A percentile compares a stretch with the other conserved stretches of the same genome.
Conservation (phyloP, 2,797 vertebrate species). For the Pogoniulus pusillus region DNA sequence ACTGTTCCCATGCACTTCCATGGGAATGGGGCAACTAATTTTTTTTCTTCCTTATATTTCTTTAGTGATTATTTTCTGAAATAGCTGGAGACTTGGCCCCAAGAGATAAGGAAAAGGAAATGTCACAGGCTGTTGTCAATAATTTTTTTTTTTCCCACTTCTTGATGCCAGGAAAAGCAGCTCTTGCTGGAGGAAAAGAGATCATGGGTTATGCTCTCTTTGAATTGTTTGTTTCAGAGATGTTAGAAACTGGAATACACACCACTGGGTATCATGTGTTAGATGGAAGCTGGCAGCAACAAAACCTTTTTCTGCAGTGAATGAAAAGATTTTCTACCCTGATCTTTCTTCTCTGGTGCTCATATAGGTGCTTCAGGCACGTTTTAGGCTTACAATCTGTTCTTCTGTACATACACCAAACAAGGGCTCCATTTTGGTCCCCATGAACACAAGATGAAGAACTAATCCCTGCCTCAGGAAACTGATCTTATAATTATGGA, state of each 20-base stretch:
- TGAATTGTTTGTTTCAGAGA: neutral
- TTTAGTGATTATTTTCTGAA: conserved; percentile 26
- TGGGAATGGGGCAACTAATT: neutral
- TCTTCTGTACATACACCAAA: neutral
- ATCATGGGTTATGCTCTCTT: neutral
- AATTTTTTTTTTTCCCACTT: conserved; percentile 31
- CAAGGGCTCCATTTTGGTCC: neutral
- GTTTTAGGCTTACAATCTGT: neutral
- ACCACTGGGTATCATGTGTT: neutral
- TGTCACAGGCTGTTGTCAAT: conserved; percentile 3
- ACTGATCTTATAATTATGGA: neutral
- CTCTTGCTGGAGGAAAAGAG: neutral
- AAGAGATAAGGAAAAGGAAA: conserved; percentile 42
- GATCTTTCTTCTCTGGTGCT: neutral
- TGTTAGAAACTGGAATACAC: neutral
- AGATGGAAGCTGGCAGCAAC: neutral
- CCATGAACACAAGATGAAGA: neutral
- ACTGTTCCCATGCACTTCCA: conserved; percentile 19
- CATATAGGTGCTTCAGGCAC: neutral
- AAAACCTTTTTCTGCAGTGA: neutral
- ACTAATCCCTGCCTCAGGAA: neutral
- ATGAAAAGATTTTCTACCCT: neutral
- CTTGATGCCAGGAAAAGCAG: conserved; percentile 55
- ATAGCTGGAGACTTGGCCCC: conserved; percentile 8
- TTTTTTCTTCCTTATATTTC: neutral